Evolutionary conservation across 2,113 vertebrate genomes (phyloP).

Genomic region (Hemiprocne comata): DNA sequence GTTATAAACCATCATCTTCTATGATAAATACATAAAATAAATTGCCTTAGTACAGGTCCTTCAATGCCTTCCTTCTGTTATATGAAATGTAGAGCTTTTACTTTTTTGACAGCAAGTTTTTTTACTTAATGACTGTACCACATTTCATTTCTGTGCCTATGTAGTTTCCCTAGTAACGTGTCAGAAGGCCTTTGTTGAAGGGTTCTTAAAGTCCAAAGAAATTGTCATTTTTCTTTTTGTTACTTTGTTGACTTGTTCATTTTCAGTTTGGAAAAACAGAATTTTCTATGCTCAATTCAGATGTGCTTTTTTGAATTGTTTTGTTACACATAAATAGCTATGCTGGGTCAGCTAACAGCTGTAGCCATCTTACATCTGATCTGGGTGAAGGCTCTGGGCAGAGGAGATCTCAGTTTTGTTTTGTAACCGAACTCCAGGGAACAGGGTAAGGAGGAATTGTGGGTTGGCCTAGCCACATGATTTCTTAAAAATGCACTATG

Average conservation of each 20-base stretch:
- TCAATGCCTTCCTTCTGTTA: not conserved
- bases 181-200: constrained; percentile 19
- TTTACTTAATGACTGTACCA: not conserved
- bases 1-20: not conserved
- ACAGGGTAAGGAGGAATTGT: not conserved
- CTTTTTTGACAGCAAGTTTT: not conserved
- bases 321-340: not conserved
- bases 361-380: not conserved
- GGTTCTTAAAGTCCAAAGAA: not conserved
- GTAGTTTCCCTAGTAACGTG: constrained; percentile 46
- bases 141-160: not conserved
- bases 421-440: not conserved
- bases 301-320: not conserved
- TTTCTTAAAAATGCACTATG: not conserved
- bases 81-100: not conserved
- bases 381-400: not conserved
- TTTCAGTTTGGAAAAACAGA: not conserved
- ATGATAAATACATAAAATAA: not conserved
- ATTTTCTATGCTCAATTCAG: not conserved
- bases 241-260: constrained; percentile 11
- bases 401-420: not conserved
- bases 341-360: not conserved
- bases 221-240: not conserved
- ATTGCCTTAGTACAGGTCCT: not conserved
- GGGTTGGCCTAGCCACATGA: not conserved